Evolutionary conservation across 1,140 invertebrate genomes (phyloP).

Genomic region (Hypsibius dujardini): DNA sequence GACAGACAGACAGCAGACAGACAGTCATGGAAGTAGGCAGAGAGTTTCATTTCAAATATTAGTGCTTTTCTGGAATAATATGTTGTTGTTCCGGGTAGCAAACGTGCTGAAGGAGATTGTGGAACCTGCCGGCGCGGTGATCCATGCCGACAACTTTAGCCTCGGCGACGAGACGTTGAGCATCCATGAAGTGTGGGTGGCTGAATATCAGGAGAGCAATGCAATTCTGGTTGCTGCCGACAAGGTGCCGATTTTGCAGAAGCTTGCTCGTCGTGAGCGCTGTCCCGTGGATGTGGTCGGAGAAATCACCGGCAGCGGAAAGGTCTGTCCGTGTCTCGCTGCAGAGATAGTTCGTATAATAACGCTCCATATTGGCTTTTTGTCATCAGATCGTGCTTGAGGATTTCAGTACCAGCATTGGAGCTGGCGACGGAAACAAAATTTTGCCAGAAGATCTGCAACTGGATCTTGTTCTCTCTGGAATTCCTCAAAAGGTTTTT

Average conservation of each 20-base stretch:
- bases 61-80: constrained; percentile 15
- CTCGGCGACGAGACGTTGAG: constrained; percentile 84
- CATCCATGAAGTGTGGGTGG: constrained; percentile 83
- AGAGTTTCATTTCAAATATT: constrained; percentile 16
- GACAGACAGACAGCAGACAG: no score
- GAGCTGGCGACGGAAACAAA: constrained; percentile 28
- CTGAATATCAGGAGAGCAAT: constrained; percentile 93
- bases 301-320: constrained; percentile 65
- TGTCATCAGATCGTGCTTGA: constrained; percentile 42
- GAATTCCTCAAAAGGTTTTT: constrained; percentile 56
- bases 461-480: constrained; percentile 69
- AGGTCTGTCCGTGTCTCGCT: constrained; percentile 35
- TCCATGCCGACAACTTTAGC: constrained; percentile 67
- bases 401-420: constrained; percentile 37
- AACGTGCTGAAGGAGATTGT: constrained; percentile 93
- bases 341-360: background rate
- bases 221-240: constrained; percentile 58
- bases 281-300: constrained; percentile 86
- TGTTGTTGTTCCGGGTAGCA: constrained; percentile 39
- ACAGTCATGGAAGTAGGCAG: no score
- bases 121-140: constrained; percentile 75
- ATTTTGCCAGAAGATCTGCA: constrained; percentile 63
- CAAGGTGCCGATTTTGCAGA: constrained; percentile 41
- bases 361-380: background rate
- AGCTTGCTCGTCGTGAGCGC: constrained; percentile 63